Percentiles rank a stretch among this genome's conserved stretches.
Conservation (phyloP, 2,888 invertebrate species). For the Caenorhabditis wallacei region DNA sequence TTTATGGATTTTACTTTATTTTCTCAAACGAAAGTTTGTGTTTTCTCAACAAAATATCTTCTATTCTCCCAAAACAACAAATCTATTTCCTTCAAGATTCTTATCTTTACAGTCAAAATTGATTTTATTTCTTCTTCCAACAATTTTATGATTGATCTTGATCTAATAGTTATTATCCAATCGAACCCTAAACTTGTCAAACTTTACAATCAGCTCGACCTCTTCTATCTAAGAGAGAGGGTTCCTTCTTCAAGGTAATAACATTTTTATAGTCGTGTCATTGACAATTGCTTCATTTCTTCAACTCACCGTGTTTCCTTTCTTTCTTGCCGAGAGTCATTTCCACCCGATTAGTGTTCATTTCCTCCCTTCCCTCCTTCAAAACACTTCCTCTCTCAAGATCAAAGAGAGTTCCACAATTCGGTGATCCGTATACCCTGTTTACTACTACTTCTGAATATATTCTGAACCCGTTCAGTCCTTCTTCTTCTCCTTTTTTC, state of each 20-base stretch:
- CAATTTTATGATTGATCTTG: slow-evolving; percentile 18
- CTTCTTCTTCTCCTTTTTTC: slow-evolving; percentile 27
- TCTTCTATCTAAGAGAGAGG: background rate
- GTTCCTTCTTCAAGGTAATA: slow-evolving; percentile 38
- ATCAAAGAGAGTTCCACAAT: slow-evolving; percentile 44
- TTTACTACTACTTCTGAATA: slow-evolving; percentile 30
- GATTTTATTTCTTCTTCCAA: background rate
- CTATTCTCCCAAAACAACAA: too few species aligned
- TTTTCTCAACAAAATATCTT: background rate
- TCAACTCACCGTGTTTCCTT: slow-evolving; percentile 17
- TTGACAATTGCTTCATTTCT: slow-evolving; percentile 37
- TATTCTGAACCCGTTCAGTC: slow-evolving; percentile 32
- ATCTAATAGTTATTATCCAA: slow-evolving; percentile 23
- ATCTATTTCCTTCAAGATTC: background rate
- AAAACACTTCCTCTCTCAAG: slow-evolving; percentile 5
- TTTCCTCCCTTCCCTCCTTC: too few species aligned
- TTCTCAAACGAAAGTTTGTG: background rate
- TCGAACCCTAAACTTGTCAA: slow-evolving; percentile 41
- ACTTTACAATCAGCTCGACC: slow-evolving; percentile 39
- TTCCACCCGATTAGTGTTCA: slow-evolving; percentile 66
- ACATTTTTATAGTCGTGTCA: slow-evolving; percentile 61
- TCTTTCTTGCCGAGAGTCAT: slow-evolving; percentile 22
- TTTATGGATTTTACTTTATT: slow-evolving; percentile 23
- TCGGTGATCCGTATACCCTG: slow-evolving; percentile 56
- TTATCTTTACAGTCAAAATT: slow-evolving; percentile 31